Conservation (phyloP, 1,140 invertebrate genomes). For the Laupala kohalensis region DNA sequence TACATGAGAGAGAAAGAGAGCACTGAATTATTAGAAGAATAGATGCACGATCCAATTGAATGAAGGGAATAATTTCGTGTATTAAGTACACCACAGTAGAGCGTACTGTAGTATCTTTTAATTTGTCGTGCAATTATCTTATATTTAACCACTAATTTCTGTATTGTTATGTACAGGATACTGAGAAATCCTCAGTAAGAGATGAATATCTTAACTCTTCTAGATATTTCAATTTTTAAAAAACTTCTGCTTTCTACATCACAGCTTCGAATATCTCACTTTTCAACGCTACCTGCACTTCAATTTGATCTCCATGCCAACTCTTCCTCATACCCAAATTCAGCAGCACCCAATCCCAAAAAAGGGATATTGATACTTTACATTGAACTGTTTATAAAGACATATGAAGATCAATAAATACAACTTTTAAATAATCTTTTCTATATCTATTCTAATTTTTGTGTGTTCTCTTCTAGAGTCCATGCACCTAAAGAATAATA, state of each 20-base stretch:
- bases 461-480: not conserved
- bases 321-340: not conserved
- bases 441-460: not conserved
- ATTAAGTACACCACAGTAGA: not conserved
- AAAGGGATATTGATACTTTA: not conserved
- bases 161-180: not conserved
- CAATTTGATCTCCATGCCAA: not conserved
- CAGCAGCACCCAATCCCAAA: not conserved
- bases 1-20: not conserved
- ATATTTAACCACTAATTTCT: not conserved
- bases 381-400: not conserved
- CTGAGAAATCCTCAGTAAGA: not conserved
- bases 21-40: not conserved
- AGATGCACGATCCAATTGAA: not conserved
- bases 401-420: not conserved
- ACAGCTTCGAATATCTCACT: conserved; percentile 12
- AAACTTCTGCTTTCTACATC: conserved; percentile 10
- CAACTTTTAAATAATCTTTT: not conserved
- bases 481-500: not conserved
- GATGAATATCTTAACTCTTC: not conserved
- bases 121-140: not conserved
- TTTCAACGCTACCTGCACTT: not conserved
- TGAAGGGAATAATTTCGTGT: not conserved
- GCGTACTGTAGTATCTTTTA: not conserved
- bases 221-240: not conserved